Base-by-base conservation (phyloP, 2,113 vertebrate genomes). In the Sphyrna mokarran region DNA sequence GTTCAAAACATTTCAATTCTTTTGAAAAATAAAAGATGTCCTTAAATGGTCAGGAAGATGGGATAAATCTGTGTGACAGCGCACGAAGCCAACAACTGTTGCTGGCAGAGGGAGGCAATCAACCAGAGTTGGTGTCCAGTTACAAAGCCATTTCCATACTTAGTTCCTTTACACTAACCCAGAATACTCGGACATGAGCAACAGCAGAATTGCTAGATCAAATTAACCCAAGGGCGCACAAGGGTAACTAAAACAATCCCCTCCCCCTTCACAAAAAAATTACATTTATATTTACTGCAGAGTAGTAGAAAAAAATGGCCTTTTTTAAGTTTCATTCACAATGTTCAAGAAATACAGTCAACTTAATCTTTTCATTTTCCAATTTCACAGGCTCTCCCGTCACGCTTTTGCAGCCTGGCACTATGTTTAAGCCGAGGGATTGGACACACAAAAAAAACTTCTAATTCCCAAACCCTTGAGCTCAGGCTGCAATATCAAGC, bases 221-320 rank as follows among this genome's bases (percentile, higher is more conserved):
- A 98, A 98, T 98, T 98, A 98, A 98, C 97, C 98, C 98, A 98
- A 98, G 98, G 98, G 96, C 98, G 97, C 97, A 96, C 98, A 98
- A 98, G 98, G 98, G 97, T 97, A 98, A 95, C 13, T 0, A 95
- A 33, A 29, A 70, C 80, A 96, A 80, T 16, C 14, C 94, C 37
- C 37, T 40, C 18, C 68, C 37, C 33, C 40, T 68, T 23, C 68
- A 26, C 68, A n/a, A 54, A n/a, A 91, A 66, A 66, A 93, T 18
- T 14, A 90, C n/a, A 66, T 93, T 66, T 93, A 93, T 66, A 43
- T 93, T 68, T 66, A 66, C n/a, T 66, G 61, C 61, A 93, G 61
- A 8, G 23, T 37, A 93, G 20, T 93, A 43, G 80, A 8, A 40
- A 83, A 83, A 83, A 83, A 83, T 13, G 0, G 6, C 13, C 80